Percentiles rank a stretch among this genome's conserved stretches.
Conservation (phyloP, 2,113 vertebrate species). For the Crotalus viridis region DNA sequence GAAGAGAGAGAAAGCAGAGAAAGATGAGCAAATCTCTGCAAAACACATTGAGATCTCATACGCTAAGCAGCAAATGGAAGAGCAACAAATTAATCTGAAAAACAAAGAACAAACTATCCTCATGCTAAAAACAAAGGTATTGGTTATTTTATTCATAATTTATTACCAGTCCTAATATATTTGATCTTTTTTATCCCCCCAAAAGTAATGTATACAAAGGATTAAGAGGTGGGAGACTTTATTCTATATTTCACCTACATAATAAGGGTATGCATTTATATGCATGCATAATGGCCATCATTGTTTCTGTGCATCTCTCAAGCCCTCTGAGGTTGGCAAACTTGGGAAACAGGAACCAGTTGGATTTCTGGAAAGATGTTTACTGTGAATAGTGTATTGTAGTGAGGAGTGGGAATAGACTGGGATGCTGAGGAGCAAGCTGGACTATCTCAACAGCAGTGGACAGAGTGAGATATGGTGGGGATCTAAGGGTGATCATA, state of each 20-base stretch:
- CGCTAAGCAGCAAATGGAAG: constrained; percentile 47
- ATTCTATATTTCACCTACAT: not conserved
- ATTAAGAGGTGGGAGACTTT: not conserved
- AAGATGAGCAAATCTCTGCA: constrained; percentile 30
- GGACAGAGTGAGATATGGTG: not conserved
- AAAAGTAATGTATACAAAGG: not conserved
- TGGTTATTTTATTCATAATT: constrained; percentile 9
- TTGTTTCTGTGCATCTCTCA: not conserved
- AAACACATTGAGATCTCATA: constrained; percentile 39
- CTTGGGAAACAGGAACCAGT: not conserved
- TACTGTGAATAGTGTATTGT: not conserved
- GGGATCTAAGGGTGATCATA: not conserved
- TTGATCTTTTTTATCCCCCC: not conserved
- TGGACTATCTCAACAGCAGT: not conserved
- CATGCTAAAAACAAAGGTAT: constrained; percentile 33
- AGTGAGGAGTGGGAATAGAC: not conserved
- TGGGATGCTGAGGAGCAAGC: not conserved
- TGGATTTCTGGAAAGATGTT: not conserved
- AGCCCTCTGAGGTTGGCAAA: not conserved
- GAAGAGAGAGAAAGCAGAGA: constrained; percentile 47
- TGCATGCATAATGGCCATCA: not conserved
- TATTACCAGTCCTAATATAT: not conserved
- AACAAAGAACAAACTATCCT: constrained; percentile 40
- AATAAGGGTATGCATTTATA: not conserved
- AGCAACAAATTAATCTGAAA: constrained; percentile 30